Base-by-base conservation (phyloP, 2,888 invertebrate genomes). In the Cosmia trapezina region DNA sequence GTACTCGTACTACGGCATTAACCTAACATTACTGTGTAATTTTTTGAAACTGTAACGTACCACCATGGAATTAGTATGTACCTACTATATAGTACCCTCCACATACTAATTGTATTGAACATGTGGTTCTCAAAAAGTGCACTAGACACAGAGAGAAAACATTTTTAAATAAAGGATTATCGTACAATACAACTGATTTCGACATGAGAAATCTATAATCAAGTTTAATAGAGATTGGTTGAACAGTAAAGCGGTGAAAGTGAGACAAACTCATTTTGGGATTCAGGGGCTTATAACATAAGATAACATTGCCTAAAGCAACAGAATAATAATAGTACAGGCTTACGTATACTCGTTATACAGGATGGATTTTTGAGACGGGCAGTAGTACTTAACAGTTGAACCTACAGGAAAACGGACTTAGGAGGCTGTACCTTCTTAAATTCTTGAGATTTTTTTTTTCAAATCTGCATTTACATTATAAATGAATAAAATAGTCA, bases 241-340 rank as follows among this genome's bases (percentile, higher is more conserved):
- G 37, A 11, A 51, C 22, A 54, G 37, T 65, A n/a, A 14, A 17
- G 37, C 45, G 28, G 47, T 73, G 28, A 65, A 45, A 51, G 14
- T 22, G 65, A 80, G 59, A 49, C 53, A 59, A 76, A 65, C 60
- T 65, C 75, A 75, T 74, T 76, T 53, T 41, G 51, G 45, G 61
- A 47, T 19, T 61, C 41, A 47, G 61, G 45, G 14, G 22, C 37
- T 77, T 61, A 81, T 74, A 61, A 74, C 60, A n/a, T 41, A 66
- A 60, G 47, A 53, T 68, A 54, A 22, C n/a, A 49, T 65, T 65
- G 49, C 62, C 22, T 62, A 22, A 43, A 62, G 54, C 76, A 41
- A 57, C 67, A 51, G 49, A 76, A 78, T 76, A 67, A 78, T 76
- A 64, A 76, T 64, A 64, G 22, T 41, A 61, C 59, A 14, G 59